These are phyloP conservation scores for Chiloscyllium plagiosum DNA, from an alignment of 2,113 vertebrate genomes.

Conservation along the genomic window DNA sequence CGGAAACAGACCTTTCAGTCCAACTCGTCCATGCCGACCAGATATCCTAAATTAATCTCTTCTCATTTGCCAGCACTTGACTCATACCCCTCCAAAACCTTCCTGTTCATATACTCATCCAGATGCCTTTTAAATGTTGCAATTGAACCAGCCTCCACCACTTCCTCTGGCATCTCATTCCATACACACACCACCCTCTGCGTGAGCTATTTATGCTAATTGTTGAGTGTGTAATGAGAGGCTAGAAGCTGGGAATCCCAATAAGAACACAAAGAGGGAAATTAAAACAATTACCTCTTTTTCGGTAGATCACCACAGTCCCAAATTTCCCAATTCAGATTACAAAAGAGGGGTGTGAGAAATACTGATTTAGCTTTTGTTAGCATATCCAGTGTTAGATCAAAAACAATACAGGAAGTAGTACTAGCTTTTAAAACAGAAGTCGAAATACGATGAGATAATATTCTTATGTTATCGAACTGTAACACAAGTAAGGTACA, in stretches of 20 bases:
- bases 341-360: background rate
- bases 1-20: too few relatives aligned
- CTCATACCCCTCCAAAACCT: too few relatives aligned
- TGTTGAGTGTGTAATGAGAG: background rate
- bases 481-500: too few relatives aligned
- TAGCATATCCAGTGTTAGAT: background rate
- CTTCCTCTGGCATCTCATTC: too few relatives aligned
- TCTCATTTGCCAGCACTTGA: too few relatives aligned
- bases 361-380: background rate
- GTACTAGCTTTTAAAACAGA: background rate
- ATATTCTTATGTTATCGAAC: too few relatives aligned
- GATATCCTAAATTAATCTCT: too few relatives aligned
- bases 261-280: background rate
- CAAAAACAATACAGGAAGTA: background rate
- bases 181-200: too few relatives aligned
- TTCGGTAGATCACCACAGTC: background rate
- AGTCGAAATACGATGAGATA: background rate
- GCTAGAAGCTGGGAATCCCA: background rate
- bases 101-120: too few relatives aligned
- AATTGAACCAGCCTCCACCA: too few relatives aligned
- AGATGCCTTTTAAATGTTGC: too few relatives aligned
- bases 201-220: background rate
- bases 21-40: too few relatives aligned
- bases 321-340: background rate
- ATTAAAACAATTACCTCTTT: background rate